Conservation (phyloP, 30 jellyfish, hydroid and myxozoan genomes). For the Sanderia malayensis region DNA sequence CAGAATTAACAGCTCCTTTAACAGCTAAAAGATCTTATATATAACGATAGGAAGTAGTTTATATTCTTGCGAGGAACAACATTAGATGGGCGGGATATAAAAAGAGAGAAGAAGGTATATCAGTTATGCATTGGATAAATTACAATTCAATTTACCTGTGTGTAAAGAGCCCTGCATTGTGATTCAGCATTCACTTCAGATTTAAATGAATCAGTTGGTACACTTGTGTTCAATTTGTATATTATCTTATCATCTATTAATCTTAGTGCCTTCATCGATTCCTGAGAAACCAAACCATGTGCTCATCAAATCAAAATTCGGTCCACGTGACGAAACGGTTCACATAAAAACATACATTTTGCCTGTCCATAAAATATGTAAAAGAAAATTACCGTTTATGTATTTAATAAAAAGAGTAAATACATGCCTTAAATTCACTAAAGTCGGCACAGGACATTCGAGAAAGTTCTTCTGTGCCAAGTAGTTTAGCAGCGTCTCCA, state of each 20-base stretch:
- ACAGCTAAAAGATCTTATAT: too few species aligned
- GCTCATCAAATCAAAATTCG: too few species aligned
- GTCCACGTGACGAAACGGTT: too few species aligned
- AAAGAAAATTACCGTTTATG: too few species aligned
- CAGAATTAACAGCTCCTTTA: too few species aligned
- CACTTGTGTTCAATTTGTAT: constrained; percentile 81
- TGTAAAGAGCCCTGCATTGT: constrained; percentile 58
- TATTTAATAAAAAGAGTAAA: too few species aligned
- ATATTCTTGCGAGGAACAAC: not conserved
- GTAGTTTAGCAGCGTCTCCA: constrained; percentile 19
- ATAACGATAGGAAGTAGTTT: too few species aligned
- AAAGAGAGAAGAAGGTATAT: not conserved
- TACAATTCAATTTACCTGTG: too few species aligned
- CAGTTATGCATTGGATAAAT: too few species aligned
- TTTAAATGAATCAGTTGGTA: constrained; percentile 84
- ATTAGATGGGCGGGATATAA: not conserved
- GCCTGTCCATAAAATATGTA: too few species aligned
- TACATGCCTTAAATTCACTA: constrained; percentile 73
- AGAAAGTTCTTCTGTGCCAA: constrained; percentile 67
- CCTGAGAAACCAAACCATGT: constrained; percentile 53
- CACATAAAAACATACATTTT: too few species aligned
- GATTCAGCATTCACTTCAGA: constrained; percentile 86
- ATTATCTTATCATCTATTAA: constrained; percentile 84
- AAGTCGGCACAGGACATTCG: constrained; percentile 71
- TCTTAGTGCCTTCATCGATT: constrained; percentile 72